phyloP scores from a whole-genome alignment of 1,140 invertebrate genomes.

The Brachionus paranguensis region DNA sequence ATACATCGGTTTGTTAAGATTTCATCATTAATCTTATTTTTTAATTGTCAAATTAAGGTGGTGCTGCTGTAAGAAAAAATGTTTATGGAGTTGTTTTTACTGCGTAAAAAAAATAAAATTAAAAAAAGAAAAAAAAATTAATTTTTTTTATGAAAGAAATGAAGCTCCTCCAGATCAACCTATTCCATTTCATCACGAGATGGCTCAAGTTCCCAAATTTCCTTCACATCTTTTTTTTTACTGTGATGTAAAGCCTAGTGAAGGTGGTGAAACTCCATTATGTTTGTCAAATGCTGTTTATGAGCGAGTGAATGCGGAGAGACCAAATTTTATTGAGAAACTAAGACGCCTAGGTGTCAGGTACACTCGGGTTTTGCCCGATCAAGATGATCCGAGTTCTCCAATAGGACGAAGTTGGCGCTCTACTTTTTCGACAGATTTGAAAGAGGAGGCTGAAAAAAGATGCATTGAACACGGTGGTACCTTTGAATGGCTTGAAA shows the following conservation, averaged over 20 bases:
- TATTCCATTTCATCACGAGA: constrained; percentile 49
- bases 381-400: constrained; percentile 10
- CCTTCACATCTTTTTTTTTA: constrained; percentile 46
- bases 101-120: constrained; percentile 31
- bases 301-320: constrained; percentile 42
- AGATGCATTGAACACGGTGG: constrained; percentile 43
- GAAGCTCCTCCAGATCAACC: constrained; percentile 47
- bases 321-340: constrained; percentile 44
- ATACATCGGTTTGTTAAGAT: constrained; percentile 43
- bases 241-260: constrained; percentile 44
- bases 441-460: constrained; percentile 44
- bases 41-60: not conserved
- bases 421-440: constrained; percentile 45
- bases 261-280: constrained; percentile 47
- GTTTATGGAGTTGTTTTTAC: constrained; percentile 47
- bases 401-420: constrained; percentile 44
- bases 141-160: constrained; percentile 41
- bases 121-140: not conserved
- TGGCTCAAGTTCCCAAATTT: constrained; percentile 48
- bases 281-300: constrained; percentile 46
- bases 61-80: constrained; percentile 44
- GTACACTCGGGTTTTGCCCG: constrained; percentile 42
- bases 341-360: constrained; percentile 44
- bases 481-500: constrained; percentile 45
- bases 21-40: not conserved